Base-by-base conservation (phyloP, 2,797 vertebrate genomes). In the Mus caroli region DNA sequence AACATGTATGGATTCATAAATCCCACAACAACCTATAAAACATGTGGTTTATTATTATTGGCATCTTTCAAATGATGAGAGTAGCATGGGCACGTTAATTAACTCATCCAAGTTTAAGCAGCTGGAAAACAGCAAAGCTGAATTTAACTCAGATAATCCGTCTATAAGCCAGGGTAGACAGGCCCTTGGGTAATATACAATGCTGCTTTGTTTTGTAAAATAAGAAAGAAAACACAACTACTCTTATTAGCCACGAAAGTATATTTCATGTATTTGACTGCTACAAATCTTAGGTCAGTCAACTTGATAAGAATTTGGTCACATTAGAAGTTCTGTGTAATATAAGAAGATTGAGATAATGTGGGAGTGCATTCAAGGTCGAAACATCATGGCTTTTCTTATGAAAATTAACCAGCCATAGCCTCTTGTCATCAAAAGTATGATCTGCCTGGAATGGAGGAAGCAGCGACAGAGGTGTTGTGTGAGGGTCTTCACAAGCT, bases 141-240 rank as follows among this genome's bases (percentile, higher is more conserved):
- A 83, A 67, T 87, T 90, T 40, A 87, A 83, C 13, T 50, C 79
- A 60, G 37, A 56, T 14, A 56, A 69, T 78, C 4, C 20, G 31
- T 8, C 14, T 34, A 22, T 28, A 31, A 71, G 34, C 5, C 46
- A 83, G 11, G 20, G 13, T 6, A 24, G 34, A 90, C 24, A 19
- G 12, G n/a, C 31, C 77, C 69, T 67, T 71, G 79, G 34, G 17
- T 52, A 60, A 83, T 43, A 37, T 12, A 71, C 22, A 50, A 28
- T 14, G 22, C 4, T 10, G 13, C 34, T 40, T 91, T 64, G 28
- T 92, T 91, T 88, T 64, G 52, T 77, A 43, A 90, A 93, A 62
- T 34, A 34, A 77, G 54, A 52, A 67, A 86, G 80, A 71, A 93
- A 73, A 12, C 50, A 50, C 31, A 37, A 73, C 50, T 69, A 26